phyloP scores from a whole-genome alignment of 2,797 vertebrate genomes.

The Percopsis omiscomaycus region DNA sequence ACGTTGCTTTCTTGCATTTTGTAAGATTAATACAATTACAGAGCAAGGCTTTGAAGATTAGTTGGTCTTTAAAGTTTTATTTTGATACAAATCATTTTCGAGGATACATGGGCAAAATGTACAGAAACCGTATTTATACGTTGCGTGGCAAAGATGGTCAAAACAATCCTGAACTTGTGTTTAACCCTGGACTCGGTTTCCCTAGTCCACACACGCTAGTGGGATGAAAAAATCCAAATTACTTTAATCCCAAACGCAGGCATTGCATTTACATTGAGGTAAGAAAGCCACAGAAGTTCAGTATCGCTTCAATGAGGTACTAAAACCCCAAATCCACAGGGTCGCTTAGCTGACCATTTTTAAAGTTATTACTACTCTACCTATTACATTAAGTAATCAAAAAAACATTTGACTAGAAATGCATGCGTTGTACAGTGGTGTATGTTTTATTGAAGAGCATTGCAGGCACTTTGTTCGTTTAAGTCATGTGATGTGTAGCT shows the following conservation, averaged over 20 bases:
- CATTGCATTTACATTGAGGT: too few relatives aligned
- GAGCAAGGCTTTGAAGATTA: conserved; percentile 1
- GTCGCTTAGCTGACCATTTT: too few relatives aligned
- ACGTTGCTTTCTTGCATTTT: conserved; percentile 1
- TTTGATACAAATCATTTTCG: conserved; percentile 55
- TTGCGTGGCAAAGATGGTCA: conserved; percentile 12
- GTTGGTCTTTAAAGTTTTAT: conserved; percentile 16
- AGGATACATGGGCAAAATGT: conserved; percentile 22
- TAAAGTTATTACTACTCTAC: not conserved
- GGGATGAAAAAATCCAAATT: too few relatives aligned
- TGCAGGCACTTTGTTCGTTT: conserved; percentile 3
- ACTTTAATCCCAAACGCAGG: too few relatives aligned
- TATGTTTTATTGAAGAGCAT: conserved; percentile 4
- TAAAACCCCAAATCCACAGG: too few relatives aligned
- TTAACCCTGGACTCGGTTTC: too few relatives aligned
- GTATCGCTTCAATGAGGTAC: too few relatives aligned
- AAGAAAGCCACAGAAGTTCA: too few relatives aligned
- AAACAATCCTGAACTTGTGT: too few relatives aligned
- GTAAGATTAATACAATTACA: not conserved
- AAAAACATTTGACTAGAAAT: conserved; percentile 35
- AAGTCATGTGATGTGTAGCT: conserved; percentile 6
- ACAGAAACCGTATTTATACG: conserved; percentile 55
- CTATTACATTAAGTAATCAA: conserved; percentile 17
- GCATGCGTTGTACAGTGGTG: conserved; percentile 45
- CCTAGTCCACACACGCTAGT: too few relatives aligned